phyloP scores from a whole-genome alignment of 1,140 invertebrate species.

The Megalonaias nervosa region DNA sequence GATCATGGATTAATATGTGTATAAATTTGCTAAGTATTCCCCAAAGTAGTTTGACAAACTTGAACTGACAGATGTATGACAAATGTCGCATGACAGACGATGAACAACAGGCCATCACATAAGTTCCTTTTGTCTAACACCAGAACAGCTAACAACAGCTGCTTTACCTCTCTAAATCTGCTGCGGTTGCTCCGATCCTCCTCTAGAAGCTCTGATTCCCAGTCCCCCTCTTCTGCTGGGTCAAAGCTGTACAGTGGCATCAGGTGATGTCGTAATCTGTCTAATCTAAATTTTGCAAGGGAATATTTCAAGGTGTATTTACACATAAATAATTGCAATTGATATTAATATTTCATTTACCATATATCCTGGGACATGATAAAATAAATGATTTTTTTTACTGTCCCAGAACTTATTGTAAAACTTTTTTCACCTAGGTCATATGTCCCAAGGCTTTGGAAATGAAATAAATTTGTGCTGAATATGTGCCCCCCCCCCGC shows the following conservation, averaged over 20 bases:
- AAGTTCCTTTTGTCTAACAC: too few relatives aligned
- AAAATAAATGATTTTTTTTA: neutral
- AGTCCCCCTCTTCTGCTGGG: conserved; percentile 78
- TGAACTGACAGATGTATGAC: too few relatives aligned
- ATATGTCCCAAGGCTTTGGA: neutral
- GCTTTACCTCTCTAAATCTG: neutral
- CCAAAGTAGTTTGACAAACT: too few relatives aligned
- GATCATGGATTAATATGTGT: too few relatives aligned
- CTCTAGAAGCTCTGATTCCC: conserved; percentile 77
- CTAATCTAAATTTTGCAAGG: conserved; percentile 68
- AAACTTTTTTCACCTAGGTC: neutral
- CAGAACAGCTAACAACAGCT: too few relatives aligned
- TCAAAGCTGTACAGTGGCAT: conserved; percentile 82
- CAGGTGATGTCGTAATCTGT: conserved; percentile 76
- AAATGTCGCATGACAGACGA: too few relatives aligned
- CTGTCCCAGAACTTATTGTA: neutral
- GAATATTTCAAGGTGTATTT: neutral
- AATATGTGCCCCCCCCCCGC: too few relatives aligned
- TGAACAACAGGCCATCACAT: too few relatives aligned
- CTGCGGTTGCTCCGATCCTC: conserved; percentile 46
- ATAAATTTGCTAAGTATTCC: too few relatives aligned
- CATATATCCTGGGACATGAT: neutral
- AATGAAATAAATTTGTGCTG: neutral
- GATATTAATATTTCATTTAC: neutral
- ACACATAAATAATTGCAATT: conserved; percentile 3